A percentile compares a stretch with the other conserved stretches of the same genome.
phyloP scores from a whole-genome alignment of 92 coral and sea anemone genomes.

The Chrysogorgia sp. region DNA sequence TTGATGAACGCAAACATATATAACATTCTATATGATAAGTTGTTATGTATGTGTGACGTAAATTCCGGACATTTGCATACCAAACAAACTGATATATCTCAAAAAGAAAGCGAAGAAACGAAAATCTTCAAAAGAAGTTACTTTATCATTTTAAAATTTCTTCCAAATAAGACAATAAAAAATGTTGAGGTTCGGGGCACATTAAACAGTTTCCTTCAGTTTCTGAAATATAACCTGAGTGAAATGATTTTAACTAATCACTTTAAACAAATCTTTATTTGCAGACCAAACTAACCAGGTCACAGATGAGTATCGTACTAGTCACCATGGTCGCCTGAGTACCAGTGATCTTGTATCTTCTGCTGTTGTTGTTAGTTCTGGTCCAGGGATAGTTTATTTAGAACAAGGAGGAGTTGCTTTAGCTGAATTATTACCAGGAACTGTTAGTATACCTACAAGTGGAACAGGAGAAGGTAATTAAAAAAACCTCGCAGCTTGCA shows the following conservation, averaged over 20 bases:
- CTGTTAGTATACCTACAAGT: constrained; percentile 77
- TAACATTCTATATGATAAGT: too few relatives aligned
- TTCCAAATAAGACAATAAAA: too few relatives aligned
- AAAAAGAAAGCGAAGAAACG: too few relatives aligned
- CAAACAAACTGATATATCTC: too few relatives aligned
- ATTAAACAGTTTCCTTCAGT: too few relatives aligned
- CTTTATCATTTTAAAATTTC: too few relatives aligned
- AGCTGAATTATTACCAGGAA: constrained; percentile 89
- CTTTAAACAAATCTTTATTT: background rate
- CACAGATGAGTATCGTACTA: constrained; percentile 65
- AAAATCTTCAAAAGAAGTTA: too few relatives aligned
- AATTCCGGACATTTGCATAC: too few relatives aligned
- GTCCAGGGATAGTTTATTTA: constrained; percentile 82
- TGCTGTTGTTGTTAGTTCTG: constrained; percentile 83
- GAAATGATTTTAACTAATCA: background rate
- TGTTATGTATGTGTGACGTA: too few relatives aligned
- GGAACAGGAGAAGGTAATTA: constrained; percentile 79
- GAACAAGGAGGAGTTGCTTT: constrained; percentile 92
- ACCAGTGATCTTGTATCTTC: constrained; percentile 88
- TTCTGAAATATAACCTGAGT: background rate
- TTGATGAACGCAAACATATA: too few relatives aligned
- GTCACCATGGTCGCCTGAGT: constrained; percentile 70
- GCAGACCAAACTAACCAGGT: constrained; percentile 36
- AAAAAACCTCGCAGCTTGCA: too few relatives aligned
- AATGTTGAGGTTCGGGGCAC: too few relatives aligned